Evolutionary conservation across 2,888 invertebrate genomes (phyloP), one percentile per base, ranked within the genome.

Genomic region (Dione juno): DNA sequence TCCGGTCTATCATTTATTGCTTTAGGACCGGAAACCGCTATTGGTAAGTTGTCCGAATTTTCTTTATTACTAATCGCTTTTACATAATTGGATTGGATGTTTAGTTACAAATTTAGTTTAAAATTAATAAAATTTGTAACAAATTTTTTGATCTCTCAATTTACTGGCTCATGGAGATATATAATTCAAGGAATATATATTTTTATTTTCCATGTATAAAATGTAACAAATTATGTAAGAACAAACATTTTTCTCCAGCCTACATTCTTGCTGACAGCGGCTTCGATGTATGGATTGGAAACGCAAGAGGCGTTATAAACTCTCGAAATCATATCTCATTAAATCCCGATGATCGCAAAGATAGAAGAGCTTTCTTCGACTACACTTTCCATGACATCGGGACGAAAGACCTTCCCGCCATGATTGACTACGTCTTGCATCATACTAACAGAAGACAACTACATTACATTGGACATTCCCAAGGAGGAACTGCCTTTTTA

Each of bases 201-300:
- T n/a, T n/a, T n/a, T n/a, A n/a, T n/a, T n/a, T n/a, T n/a, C n/a
- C n/a, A n/a, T n/a, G n/a, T n/a, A n/a, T n/a, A n/a, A n/a, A n/a
- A n/a, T n/a, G n/a, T n/a, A n/a, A n/a, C n/a, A n/a, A n/a, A n/a
- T n/a, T n/a, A n/a, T n/a, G n/a, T n/a, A n/a, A n/a, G n/a, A n/a
- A n/a, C n/a, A 50, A 48, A n/a, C 0, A 7, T 45, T n/a, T 45
- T 35, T 35, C 80, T 76, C 0, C 78, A 97, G 97, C 88, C 77
- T 96, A 94, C 88, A 93, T 95, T 81, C 90, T 96, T 57, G 94
- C 95, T 0, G 95, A 96, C 75, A 88, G 88, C 19, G 96, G 96
- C 0, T 96, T 94, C 77, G 96, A 96, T 79, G 95, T 96, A 0
- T 98, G 98, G 98, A 81, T 98, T 81, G 97, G 96, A 0, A 98